These are phyloP conservation scores for Philhelius pedissequus DNA, from an alignment of 2,888 invertebrate genomes.

Conservation along the genomic window DNA sequence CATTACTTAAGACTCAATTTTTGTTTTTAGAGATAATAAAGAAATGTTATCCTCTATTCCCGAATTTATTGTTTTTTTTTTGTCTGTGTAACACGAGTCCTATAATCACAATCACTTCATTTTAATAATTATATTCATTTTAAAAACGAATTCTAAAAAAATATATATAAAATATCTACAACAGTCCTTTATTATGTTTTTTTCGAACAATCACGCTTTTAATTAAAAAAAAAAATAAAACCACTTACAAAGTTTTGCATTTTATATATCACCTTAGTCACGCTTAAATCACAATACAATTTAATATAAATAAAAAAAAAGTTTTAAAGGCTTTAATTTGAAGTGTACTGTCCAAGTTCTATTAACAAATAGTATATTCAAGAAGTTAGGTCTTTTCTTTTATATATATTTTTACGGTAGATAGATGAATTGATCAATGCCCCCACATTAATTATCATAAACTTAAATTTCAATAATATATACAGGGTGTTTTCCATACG, in stretches of 20 bases:
- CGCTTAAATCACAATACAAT: background rate
- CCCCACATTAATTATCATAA: constrained; percentile 66
- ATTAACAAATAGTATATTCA: constrained; percentile 74
- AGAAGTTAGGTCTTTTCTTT: constrained; percentile 76
- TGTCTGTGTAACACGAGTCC: too few relatives aligned
- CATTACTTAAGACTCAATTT: too few relatives aligned
- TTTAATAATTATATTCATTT: too few relatives aligned
- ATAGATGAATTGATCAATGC: constrained; percentile 58
- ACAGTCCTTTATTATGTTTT: background rate
- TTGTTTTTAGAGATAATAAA: too few relatives aligned
- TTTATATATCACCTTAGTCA: background rate
- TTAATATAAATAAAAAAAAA: constrained; percentile 68
- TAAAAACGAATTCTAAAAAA: background rate
- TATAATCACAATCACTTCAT: too few relatives aligned
- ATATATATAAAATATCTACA: background rate
- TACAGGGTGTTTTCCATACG: too few relatives aligned
- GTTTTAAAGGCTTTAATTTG: constrained; percentile 38
- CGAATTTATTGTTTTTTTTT: too few relatives aligned
- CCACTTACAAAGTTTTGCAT: constrained; percentile 59
- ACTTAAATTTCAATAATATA: constrained; percentile 51
- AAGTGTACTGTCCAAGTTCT: constrained; percentile 74
- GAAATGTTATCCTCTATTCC: too few relatives aligned
- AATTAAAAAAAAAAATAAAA: background rate
- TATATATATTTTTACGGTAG: constrained; percentile 72
- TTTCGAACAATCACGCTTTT: background rate